Evolutionary conservation across 2,113 vertebrate genomes (phyloP), one percentile per base, ranked within the genome.

Genomic region (Cryptotis parvus): DNA sequence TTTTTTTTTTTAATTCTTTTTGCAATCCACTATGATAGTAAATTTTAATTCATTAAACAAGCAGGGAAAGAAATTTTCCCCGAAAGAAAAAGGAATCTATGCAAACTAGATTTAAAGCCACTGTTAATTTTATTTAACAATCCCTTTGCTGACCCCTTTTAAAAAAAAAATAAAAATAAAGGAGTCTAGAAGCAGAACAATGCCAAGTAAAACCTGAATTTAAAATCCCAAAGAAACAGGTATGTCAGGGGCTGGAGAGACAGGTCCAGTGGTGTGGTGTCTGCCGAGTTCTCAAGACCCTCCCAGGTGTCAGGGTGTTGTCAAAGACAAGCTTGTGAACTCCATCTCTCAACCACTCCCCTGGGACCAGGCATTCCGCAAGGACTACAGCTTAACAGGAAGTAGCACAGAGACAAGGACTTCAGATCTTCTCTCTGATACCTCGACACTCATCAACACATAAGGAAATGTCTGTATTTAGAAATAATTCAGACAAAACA

Each of bases 401-500:
- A 85, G 86, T 11, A 43, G 66, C 41, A 74, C 26, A 18, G 18
- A 95, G 92, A 84, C 31, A 78, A 49, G 66, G 33, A 75, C 66
- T 92, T 87, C 76, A 80, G 35, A 87, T 76, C 31, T 92, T 91
- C 78, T 77, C 90, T 84, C 9, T 75, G 16, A 91, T 6, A 41
- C 29, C 72, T 88, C 43, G 86, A 84, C 69, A 81, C 72, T 83
- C 83, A 90, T 31, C 24, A 74, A 31, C 81, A 90, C 37, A 78
- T 29, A 80, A 4, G 49, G 61, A 89, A 92, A 92, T 2, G 6
- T 1, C 4, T 87, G 74, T 92, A 55, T 93, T 84, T 66, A 80
- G 65, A 94, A 81, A 75, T 41, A 90, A 84, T 52, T 68, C 29
- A 90, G 92, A 89, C 33, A 85, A 79, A 94, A 92, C 8, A 78